A percentile compares a stretch with the other conserved stretches of the same genome.
phyloP scores from a whole-genome alignment of 2,888 invertebrate species.

The Plagodis pulveraria region DNA sequence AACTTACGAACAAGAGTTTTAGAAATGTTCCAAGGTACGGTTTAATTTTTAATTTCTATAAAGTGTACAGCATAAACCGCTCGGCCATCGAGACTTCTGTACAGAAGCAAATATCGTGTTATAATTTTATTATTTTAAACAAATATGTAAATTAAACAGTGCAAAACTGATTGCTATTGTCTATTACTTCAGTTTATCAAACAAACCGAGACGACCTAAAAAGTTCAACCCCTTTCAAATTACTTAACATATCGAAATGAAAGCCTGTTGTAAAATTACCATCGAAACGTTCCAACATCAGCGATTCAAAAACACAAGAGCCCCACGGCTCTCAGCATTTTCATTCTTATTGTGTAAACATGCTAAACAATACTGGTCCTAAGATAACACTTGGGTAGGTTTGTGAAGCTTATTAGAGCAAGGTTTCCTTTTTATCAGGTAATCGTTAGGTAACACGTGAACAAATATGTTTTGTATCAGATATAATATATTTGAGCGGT shows the following conservation, averaged over 20 bases:
- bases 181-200: too few relatives aligned
- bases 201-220: not conserved
- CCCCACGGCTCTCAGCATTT: slow-evolving; percentile 13
- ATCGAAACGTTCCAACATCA: slow-evolving; percentile 14
- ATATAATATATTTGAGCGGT: not conserved
- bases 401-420: slow-evolving; percentile 18
- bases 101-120: too few relatives aligned
- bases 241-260: slow-evolving; percentile 3
- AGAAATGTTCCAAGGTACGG: too few relatives aligned
- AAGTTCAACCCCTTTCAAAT: not conserved
- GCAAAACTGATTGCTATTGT: too few relatives aligned
- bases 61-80: too few relatives aligned
- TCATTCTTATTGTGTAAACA: slow-evolving; percentile 20
- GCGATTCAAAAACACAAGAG: slow-evolving; percentile 20
- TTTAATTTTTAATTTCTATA: too few relatives aligned
- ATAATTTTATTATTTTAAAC: too few relatives aligned
- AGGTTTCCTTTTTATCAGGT: slow-evolving; percentile 12
- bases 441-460: slow-evolving; percentile 11
- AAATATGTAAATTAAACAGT: too few relatives aligned
- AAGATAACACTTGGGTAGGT: slow-evolving; percentile 29
- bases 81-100: too few relatives aligned
- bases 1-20: too few relatives aligned
- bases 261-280: slow-evolving; percentile 10
- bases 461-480: slow-evolving; percentile 6
- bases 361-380: slow-evolving; percentile 26